Evolutionary conservation across 1,140 invertebrate species (phyloP).

Genomic region (Bradysia coprophila): DNA sequence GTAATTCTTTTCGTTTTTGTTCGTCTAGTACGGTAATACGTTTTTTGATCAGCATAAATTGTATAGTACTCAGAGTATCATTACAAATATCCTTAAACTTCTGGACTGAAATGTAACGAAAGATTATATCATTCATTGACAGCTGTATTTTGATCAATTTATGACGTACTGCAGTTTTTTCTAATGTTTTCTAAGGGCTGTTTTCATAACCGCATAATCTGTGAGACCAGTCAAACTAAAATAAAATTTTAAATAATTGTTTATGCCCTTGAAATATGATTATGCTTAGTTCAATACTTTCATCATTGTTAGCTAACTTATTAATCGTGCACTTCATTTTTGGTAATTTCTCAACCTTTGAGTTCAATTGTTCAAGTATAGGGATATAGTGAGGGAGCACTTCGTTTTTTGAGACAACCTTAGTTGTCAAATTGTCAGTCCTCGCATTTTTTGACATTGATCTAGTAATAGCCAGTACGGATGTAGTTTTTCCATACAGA

Average conservation of each 20-base stretch:
- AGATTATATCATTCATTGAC: background rate
- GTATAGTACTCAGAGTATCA: background rate
- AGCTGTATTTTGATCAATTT: background rate
- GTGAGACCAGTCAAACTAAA: background rate
- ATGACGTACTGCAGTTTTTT: background rate
- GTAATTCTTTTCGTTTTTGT: background rate
- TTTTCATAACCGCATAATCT: background rate
- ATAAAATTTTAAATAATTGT: background rate
- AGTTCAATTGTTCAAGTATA: background rate
- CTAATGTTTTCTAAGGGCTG: background rate
- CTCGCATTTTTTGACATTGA: background rate
- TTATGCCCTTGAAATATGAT: background rate
- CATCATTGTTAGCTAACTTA: background rate
- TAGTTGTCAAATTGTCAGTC: background rate
- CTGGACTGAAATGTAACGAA: background rate
- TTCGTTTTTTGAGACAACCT: background rate
- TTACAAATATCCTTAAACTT: background rate
- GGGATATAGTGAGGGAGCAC: background rate
- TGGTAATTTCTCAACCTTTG: background rate
- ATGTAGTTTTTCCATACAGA: constrained; percentile 4
- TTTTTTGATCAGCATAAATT: background rate
- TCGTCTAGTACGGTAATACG: background rate
- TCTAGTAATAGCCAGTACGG: background rate
- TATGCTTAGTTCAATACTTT: background rate
- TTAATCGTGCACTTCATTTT: background rate